Conservation (phyloP, 2,888 invertebrate genomes). For the Carcina quercana region DNA sequence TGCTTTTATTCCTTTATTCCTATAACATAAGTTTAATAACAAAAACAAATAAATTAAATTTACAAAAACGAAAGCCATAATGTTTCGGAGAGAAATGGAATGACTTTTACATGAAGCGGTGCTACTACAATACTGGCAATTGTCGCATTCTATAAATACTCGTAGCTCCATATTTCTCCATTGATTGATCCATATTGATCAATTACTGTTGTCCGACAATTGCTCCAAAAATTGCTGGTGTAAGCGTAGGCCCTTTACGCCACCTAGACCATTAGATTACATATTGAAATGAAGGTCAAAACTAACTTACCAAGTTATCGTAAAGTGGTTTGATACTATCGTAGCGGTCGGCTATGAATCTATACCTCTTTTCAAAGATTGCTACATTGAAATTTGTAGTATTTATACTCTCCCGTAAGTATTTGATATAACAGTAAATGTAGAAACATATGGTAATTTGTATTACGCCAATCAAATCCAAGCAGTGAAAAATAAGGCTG, state of each 20-base stretch:
- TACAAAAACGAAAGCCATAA: no score
- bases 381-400: not conserved
- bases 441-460: conserved; percentile 4
- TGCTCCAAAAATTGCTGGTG: not conserved
- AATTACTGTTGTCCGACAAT: not conserved
- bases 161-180: not conserved
- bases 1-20: no score
- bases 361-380: conserved; percentile 1
- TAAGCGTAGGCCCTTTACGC: not conserved
- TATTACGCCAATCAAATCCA: conserved; percentile 1
- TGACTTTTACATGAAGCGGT: no score
- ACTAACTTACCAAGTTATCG: conserved; percentile 6
- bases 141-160: not conserved
- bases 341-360: not conserved
- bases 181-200: not conserved
- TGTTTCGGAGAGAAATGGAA: no score
- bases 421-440: conserved; percentile 4
- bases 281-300: not conserved
- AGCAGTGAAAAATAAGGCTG: no score
- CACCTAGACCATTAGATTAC: not conserved
- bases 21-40: no score
- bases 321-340: conserved; percentile 4
- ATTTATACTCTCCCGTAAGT: not conserved
- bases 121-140: no score
- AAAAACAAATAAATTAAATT: no score